phyloP scores from a whole-genome alignment of 2,888 invertebrate genomes.

The Acanthosepion pharaonis region DNA sequence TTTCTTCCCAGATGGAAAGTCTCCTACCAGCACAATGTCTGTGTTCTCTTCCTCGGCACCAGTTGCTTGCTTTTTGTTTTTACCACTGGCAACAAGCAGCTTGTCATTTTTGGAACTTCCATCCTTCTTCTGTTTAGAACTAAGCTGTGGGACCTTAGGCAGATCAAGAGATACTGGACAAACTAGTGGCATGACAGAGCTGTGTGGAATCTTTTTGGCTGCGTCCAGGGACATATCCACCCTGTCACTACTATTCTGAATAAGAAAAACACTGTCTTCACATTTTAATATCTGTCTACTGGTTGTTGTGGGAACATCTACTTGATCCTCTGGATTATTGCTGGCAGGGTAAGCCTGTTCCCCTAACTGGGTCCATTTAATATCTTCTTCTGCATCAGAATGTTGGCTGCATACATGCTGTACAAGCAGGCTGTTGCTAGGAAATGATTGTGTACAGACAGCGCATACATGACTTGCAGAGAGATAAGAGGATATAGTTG shows the following conservation, averaged over 20 bases:
- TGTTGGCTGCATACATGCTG: background rate
- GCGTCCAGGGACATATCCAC: background rate
- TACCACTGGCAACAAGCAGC: background rate
- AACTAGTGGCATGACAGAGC: background rate
- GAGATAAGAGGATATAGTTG: background rate
- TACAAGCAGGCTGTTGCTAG: background rate
- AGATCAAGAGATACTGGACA: background rate
- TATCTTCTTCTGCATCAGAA: background rate
- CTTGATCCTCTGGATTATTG: background rate
- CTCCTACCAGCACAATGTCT: background rate
- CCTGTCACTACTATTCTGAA: background rate
- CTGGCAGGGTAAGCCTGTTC: background rate
- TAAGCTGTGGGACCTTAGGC: background rate
- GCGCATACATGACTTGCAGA: background rate
- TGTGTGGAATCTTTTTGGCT: background rate
- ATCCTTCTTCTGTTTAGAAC: background rate
- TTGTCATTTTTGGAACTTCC: background rate
- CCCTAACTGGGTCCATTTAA: background rate
- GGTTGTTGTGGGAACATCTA: background rate
- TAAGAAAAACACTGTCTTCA: background rate
- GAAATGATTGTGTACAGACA: background rate
- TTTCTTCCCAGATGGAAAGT: background rate
- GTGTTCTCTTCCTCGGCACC: background rate
- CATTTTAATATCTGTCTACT: background rate
- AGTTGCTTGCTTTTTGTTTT: background rate